Evolutionary conservation across 1,140 invertebrate genomes (phyloP).

Genomic region (Drosophila rufa): DNA sequence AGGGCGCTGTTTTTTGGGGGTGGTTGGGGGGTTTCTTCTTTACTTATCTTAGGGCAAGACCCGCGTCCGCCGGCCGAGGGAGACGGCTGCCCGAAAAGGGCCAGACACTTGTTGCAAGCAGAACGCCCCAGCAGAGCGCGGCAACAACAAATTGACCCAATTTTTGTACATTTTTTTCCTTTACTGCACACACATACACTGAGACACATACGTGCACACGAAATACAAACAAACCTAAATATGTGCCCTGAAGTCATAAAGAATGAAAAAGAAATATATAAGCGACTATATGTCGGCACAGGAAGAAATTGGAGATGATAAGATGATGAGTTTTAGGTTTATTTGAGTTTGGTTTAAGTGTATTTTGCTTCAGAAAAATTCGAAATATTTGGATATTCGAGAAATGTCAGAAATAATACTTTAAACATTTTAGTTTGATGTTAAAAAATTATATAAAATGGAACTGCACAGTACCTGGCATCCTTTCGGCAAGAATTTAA

Average conservation of each 20-base stretch:
- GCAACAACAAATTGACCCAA: slow-evolving; percentile 78
- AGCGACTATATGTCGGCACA: slow-evolving; percentile 1
- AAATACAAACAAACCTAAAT: slow-evolving; percentile 71
- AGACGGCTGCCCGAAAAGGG: slow-evolving; percentile 54
- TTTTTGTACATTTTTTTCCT: slow-evolving; percentile 57
- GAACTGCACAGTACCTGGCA: neutral
- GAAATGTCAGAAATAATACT: neutral
- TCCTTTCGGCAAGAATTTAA: too few species aligned
- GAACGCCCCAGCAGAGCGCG: slow-evolving; percentile 42
- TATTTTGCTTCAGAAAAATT: neutral
- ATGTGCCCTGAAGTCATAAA: slow-evolving; percentile 68
- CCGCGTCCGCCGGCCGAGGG: slow-evolving; percentile 64
- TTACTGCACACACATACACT: slow-evolving; percentile 47
- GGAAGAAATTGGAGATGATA: neutral
- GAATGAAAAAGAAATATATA: slow-evolving; percentile 45
- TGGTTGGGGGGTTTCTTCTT: slow-evolving; percentile 23
- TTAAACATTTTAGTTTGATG: neutral
- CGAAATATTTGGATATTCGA: neutral
- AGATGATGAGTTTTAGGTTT: neutral
- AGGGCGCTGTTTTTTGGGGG: slow-evolving; percentile 12
- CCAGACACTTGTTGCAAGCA: slow-evolving; percentile 82
- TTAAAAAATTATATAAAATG: too few species aligned
- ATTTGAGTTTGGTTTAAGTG: neutral
- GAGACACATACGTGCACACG: neutral
- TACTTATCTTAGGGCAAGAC: slow-evolving; percentile 82